These are phyloP conservation scores for Cheiracanthium punctorium DNA, from an alignment of 2,888 invertebrate genomes.

Conservation along the genomic window DNA sequence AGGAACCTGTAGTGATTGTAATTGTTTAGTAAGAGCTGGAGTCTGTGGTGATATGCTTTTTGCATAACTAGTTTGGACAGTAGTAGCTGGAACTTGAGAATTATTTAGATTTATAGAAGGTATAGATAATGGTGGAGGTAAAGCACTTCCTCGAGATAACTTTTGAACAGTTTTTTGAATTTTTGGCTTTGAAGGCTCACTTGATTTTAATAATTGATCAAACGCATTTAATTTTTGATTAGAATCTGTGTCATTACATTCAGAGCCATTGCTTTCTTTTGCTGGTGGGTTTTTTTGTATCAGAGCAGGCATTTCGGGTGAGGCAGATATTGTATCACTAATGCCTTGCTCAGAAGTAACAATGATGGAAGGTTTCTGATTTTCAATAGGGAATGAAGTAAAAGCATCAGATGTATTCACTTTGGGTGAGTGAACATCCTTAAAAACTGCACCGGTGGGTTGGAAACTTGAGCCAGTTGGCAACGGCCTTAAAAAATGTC, in stretches of 20 bases:
- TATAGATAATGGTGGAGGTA: conserved; percentile 62
- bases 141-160: conserved; percentile 46
- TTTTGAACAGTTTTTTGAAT: conserved; percentile 64
- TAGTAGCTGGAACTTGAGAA: background rate
- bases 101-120: conserved; percentile 41
- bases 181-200: conserved; percentile 28
- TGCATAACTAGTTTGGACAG: conserved; percentile 24
- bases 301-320: conserved; percentile 33
- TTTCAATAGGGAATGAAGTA: conserved; percentile 46
- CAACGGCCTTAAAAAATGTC: conserved; percentile 52
- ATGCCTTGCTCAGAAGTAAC: conserved; percentile 58
- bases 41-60: conserved; percentile 46
- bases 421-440: conserved; percentile 83
- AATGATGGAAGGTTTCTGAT: conserved; percentile 56
- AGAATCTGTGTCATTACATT: background rate
- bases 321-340: conserved; percentile 32
- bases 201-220: conserved; percentile 19
- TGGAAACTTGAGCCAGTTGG: conserved; percentile 81
- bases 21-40: conserved; percentile 14
- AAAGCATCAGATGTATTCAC: conserved; percentile 52
- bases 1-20: conserved; percentile 41
- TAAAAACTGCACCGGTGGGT: conserved; percentile 91
- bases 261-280: conserved; percentile 8
- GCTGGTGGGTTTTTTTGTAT: conserved; percentile 15
- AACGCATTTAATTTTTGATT: conserved; percentile 14